Base-by-base conservation (phyloP, 1,140 invertebrate genomes). In the Aphaenogaster rudis region DNA sequence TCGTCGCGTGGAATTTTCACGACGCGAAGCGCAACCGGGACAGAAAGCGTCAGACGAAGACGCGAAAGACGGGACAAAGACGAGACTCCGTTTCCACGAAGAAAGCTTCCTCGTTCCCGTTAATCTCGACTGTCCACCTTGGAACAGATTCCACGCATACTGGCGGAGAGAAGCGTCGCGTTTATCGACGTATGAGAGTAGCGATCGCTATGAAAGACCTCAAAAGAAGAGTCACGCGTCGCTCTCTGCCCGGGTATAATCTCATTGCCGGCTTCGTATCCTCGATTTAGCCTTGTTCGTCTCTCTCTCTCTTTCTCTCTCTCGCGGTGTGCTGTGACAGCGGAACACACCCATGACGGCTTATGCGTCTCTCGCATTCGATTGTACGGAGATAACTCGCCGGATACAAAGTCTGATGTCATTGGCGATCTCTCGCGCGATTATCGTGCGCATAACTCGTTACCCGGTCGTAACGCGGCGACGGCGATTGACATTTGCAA, bases 401-500 rank as follows among this genome's bases (percentile, higher is more conserved):
- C 64, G 84, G 52, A 86, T 86, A 86, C 76, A 80, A 86, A 86
- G 59, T 36, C 67, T 90, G 77, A 90, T 86, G 85, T 90, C 77
- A 90, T 89, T 63, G 50, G 48, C 71, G 85, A 89, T 89, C 88
- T 78, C 86, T 78, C 61, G 57, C 36, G 3, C 57, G 84, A 89
- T 87, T 82, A 61, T 61, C 57, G 57, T 39, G 69, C 61, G 52
- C 66, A 59, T 52, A 74, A 81, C 79, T 82, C 52, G 66, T 72
- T 59, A 74, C 52, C 33, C 52, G 36, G 39, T 61, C 39, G 50
- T 67, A 21, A 61, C 45, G 42, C 81, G 80, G 77, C 81, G 80
- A 78, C 66, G 84, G 69, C 88, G 80, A 87, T 87, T 90, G 88
- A 89, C 88, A 89, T 90, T 90, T 82, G 52, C 69, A 74, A 90